phyloP scores from a whole-genome alignment of 1,140 invertebrate species.

The Cherax quadricarinatus region DNA sequence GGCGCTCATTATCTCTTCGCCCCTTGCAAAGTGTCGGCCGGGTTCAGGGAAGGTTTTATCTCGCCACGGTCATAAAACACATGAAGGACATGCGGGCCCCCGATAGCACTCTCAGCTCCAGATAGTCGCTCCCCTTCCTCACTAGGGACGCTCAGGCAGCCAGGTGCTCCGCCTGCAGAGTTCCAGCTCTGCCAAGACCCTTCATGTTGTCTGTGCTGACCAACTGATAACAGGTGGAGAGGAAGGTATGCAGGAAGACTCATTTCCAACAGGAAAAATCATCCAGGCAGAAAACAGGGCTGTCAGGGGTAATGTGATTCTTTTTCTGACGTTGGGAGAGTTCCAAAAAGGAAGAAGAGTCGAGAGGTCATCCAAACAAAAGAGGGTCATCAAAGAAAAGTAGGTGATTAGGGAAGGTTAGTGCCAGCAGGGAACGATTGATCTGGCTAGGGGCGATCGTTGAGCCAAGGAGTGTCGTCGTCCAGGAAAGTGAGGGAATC shows the following conservation, averaged over 20 bases:
- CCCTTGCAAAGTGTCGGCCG: conserved; percentile 11
- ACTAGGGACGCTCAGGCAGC: background rate
- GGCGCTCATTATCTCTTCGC: conserved; percentile 3
- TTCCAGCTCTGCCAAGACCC: background rate
- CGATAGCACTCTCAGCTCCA: background rate
- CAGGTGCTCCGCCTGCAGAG: background rate
- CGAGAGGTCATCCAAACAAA: conserved; percentile 39
- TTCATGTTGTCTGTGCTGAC: background rate
- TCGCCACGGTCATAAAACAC: conserved; percentile 7
- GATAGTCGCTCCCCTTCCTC: background rate
- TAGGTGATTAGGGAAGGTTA: conserved; percentile 48
- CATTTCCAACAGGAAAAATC: background rate
- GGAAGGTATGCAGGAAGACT: background rate
- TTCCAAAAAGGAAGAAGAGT: conserved; percentile 22
- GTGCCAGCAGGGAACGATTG: conserved; percentile 20
- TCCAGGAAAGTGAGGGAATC: background rate
- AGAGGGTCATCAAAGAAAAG: conserved; percentile 44
- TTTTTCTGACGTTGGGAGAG: background rate
- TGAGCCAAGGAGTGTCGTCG: background rate
- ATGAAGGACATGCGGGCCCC: conserved; percentile 6
- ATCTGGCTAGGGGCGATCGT: background rate
- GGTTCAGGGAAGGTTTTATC: background rate
- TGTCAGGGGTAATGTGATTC: background rate
- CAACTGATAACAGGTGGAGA: background rate
- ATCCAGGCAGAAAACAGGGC: background rate